Conservation (phyloP, 2,113 vertebrate genomes). For the Oncorhynchus tshawytscha region DNA sequence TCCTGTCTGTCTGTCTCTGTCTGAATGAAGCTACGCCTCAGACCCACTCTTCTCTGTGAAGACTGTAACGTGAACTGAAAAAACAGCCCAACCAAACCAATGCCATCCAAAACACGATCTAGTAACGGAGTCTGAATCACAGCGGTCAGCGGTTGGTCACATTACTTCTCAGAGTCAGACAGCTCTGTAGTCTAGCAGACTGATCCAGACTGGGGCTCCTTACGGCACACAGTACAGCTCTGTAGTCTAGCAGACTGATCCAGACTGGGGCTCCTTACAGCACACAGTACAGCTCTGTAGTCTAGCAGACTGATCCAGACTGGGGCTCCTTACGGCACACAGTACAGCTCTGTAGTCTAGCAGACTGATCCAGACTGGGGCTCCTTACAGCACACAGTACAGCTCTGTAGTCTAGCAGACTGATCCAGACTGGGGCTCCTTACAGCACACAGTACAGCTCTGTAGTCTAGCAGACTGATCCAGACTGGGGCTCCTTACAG, state of each 20-base stretch:
- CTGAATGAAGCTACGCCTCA: slow-evolving; percentile 15
- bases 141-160: slow-evolving; percentile 55
- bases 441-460: no score
- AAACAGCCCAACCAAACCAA: slow-evolving; percentile 47
- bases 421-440: no score
- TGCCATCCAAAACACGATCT: slow-evolving; percentile 49
- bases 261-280: not conserved
- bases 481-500: not conserved
- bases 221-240: no score
- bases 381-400: not conserved
- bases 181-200: slow-evolving; percentile 9
- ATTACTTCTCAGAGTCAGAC: slow-evolving; percentile 38
- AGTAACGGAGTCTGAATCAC: slow-evolving; percentile 57
- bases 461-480: slow-evolving; percentile 1
- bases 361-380: not conserved
- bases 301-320: no score
- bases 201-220: not conserved
- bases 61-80: slow-evolving; percentile 45
- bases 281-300: no score
- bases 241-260: no score
- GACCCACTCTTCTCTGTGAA: slow-evolving; percentile 10
- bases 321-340: no score
- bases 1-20: slow-evolving; percentile 20
- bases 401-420: no score
- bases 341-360: slow-evolving; percentile 10